These are phyloP conservation scores for Pipa parva DNA, from an alignment of 2,113 vertebrate species.

Conservation along the genomic window DNA sequence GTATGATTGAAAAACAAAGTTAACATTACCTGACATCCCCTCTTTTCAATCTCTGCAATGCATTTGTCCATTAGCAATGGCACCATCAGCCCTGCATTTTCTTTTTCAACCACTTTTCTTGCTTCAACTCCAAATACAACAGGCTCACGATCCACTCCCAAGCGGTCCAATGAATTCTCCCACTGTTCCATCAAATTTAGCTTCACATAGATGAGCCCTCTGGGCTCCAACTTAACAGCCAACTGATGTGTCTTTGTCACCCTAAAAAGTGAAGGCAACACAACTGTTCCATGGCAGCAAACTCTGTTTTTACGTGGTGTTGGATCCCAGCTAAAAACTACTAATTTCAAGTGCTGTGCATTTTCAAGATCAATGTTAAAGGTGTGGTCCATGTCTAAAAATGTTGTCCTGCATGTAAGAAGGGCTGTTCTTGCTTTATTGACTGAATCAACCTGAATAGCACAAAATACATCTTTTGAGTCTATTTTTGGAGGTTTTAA, in stretches of 20 bases:
- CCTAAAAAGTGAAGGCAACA: constrained; percentile 86
- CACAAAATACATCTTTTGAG: constrained; percentile 93
- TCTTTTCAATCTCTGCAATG: constrained; percentile 91
- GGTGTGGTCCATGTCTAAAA: constrained; percentile 96
- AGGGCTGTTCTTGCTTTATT: constrained; percentile 95
- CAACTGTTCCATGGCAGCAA: constrained; percentile 90
- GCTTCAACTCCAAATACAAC: constrained; percentile 88
- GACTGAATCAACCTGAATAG: constrained; percentile 94
- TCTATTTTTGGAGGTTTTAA: constrained; percentile 89
- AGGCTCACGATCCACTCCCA: constrained; percentile 64
- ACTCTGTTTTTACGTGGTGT: constrained; percentile 81
- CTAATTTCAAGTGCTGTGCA: constrained; percentile 91
- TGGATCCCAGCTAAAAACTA: constrained; percentile 97
- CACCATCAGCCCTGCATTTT: constrained; percentile 80
- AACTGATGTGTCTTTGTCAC: constrained; percentile 84
- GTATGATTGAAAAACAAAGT: not conserved
- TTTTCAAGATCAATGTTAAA: constrained; percentile 98
- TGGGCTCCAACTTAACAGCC: constrained; percentile 90
- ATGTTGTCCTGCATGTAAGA: constrained; percentile 84
- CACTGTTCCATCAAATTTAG: constrained; percentile 91
- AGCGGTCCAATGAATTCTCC: constrained; percentile 84
- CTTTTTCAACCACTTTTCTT: constrained; percentile 84
- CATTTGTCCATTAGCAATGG: constrained; percentile 90
- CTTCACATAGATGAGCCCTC: constrained; percentile 94
- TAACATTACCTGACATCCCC: constrained; percentile 89